phyloP scores from a whole-genome alignment of 1,140 invertebrate genomes.

The Drosophila orosa region DNA sequence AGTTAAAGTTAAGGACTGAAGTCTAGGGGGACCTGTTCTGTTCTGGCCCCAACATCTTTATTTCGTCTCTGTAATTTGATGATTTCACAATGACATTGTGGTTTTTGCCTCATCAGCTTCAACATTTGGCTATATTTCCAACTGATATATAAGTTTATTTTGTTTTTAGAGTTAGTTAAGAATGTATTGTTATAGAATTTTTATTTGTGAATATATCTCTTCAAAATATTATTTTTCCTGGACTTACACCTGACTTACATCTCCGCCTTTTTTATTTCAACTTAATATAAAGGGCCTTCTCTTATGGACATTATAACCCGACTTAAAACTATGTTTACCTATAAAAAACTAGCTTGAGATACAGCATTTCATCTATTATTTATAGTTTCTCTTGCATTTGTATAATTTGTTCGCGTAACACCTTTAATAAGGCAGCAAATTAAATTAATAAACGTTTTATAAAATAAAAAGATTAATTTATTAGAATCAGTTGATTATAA shows the following conservation, averaged over 20 bases:
- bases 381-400: background rate
- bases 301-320: no score
- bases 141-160: background rate
- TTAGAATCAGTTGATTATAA: background rate
- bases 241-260: no score
- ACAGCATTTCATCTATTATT: background rate
- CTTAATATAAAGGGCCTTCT: background rate
- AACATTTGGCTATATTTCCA: slow-evolving; percentile 19
- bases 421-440: background rate
- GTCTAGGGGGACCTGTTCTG: slow-evolving; percentile 36
- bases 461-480: background rate
- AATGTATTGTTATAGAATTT: background rate
- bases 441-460: no score
- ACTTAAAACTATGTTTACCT: no score
- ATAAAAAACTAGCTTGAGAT: background rate
- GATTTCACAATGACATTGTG: slow-evolving; percentile 20
- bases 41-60: background rate
- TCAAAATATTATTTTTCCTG: no score
- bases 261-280: no score
- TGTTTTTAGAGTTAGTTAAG: background rate
- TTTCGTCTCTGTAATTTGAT: background rate
- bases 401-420: background rate
- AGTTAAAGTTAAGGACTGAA: slow-evolving; percentile 13
- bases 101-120: background rate
- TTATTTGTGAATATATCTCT: background rate